Evolutionary conservation across 2,797 vertebrate species (phyloP), one percentile per base, ranked within the genome.

Genomic region (Pelodytes ibericus): DNA sequence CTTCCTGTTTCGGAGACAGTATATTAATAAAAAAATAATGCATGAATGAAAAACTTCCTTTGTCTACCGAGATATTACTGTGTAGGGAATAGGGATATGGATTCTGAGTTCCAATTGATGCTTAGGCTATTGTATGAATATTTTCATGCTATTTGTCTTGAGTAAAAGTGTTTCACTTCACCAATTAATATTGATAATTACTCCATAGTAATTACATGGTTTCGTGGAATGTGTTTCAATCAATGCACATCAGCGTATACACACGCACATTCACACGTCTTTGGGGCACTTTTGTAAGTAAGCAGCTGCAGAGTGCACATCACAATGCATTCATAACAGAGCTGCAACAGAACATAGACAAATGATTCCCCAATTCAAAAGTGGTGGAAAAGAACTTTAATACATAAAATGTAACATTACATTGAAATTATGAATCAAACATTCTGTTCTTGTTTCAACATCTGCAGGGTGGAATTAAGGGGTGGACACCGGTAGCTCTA

Each of bases 1-100:
- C 57, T 87, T 82, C 83, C 87, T 84, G 65, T 80, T 88, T 66
- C 75, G 83, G 78, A 85, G 83, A 80, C 79, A 77, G 70, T 79
- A 67, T 33, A 83, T 82, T 85, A 83, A 76, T 86, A 71, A 79
- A 78, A n/a, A 84, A 79, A 82, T 82, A 82, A 84, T 83, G 22
- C 80, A 80, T 82, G 81, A 81, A 81, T 77, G 41, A 88, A 84
- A 71, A 78, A 49, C 30, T 62, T 82, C 84, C 80, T 71, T 84
- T 83, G 83, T 75, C 83, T 81, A 65, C 83, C 81, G 83, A 77
- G 68, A 57, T 78, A 82, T 81, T 60, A 47, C 47, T 64, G 74
- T 84, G 80, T 84, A 58, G 81, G 67, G 26, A 81, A 75, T 29
- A 7, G 81, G 83, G 72, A 79, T 77, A 78, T 60, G 80, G 80